Percentiles rank a stretch among this genome's conserved stretches.
Conservation (phyloP, 1,140 invertebrate genomes). For the Maconellicoccus hirsutus region DNA sequence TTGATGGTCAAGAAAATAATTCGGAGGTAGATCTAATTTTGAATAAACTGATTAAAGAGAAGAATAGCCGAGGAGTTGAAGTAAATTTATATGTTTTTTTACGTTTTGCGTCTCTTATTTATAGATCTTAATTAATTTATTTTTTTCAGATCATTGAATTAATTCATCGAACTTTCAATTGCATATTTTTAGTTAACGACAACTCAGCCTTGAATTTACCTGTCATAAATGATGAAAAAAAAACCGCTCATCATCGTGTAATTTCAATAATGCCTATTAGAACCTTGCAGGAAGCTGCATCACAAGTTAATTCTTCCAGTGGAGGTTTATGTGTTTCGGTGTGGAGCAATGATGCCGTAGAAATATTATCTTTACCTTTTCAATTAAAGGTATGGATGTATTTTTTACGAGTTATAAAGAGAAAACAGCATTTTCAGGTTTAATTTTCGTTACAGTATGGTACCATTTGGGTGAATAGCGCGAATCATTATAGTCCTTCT, state of each 20-base stretch:
- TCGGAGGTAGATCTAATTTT: background rate
- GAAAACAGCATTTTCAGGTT: background rate
- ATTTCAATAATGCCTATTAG: background rate
- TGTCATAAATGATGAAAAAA: background rate
- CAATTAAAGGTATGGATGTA: background rate
- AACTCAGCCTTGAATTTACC: background rate
- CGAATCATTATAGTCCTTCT: background rate
- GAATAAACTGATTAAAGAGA: background rate
- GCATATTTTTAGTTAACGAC: background rate
- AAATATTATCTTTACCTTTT: background rate
- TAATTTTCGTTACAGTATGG: background rate
- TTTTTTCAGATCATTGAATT: constrained; percentile 1
- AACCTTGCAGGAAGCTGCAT: background rate
- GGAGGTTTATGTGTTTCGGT: background rate
- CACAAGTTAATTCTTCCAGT: background rate
- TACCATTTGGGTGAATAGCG: constrained; percentile 1
- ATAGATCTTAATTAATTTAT: background rate
- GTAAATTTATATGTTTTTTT: background rate
- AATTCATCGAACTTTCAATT: background rate
- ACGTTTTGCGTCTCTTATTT: background rate
- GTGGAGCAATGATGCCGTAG: constrained; percentile 1
- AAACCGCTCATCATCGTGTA: background rate
- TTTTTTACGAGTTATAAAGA: background rate
- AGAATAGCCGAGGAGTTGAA: background rate
- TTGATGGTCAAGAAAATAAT: background rate